Evolutionary conservation across 2,888 invertebrate genomes (phyloP), one percentile per base, ranked within the genome.

Genomic region (Thera britannica): DNA sequence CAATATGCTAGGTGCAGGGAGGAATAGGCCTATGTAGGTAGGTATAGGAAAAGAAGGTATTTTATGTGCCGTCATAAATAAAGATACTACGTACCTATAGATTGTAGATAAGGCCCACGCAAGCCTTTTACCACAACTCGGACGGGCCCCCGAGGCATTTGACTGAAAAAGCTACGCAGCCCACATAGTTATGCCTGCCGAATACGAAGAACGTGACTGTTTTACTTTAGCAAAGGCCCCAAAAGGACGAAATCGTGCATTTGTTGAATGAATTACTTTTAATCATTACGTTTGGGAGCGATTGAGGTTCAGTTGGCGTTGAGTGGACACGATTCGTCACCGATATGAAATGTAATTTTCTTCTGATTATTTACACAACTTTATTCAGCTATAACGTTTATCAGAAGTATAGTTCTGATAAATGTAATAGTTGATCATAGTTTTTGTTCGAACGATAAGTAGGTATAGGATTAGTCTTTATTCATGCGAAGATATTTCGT

Each of bases 181-280:
- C 74, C 73, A 77, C 74, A 77, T 73, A 75, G 74, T 75, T 73
- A 75, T 75, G 72, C 72, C 70, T 71, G 71, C 68, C 68, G 74
- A 75, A 73, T 62, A 71, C 72, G 68, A 57, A 48, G n/a, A 67
- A 83, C 84, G 85, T 85, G 85, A 84, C 83, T 74, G 80, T 76
- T 77, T 83, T 82, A 77, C 79, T 70, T 67, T 65, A 59, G 67
- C 70, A 68, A 64, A 70, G 68, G 73, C 75, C 62, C 72, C 76
- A 76, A 73, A 75, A 73, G 70, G 61, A 62, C 64, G 69, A 67
- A 71, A 73, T 75, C 79, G 72, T 76, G 76, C 76, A 78, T 79
- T 79, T 76, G 77, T 79, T 76, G 81, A 83, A 83, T 82, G 81
- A 84, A 83, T 81, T 82, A 81, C 82, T 79, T 81, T 83, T 81